phyloP scores from a whole-genome alignment of 2,113 vertebrate species.

The Donacobius atricapilla region DNA sequence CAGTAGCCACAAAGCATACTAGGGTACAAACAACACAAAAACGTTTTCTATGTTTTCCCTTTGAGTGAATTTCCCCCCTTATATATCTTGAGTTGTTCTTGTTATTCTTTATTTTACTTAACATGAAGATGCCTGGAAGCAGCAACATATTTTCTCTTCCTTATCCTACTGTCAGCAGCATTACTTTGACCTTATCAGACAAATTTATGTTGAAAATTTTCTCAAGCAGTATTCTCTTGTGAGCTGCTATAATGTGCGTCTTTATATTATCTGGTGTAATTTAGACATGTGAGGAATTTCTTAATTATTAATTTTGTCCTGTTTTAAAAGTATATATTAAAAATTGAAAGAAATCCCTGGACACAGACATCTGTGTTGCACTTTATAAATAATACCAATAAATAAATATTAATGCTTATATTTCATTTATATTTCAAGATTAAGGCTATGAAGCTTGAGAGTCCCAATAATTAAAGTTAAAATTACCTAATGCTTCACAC shows the following conservation, averaged over 20 bases:
- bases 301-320: constrained; percentile 56
- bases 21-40: background rate
- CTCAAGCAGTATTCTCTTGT: constrained; percentile 45
- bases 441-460: background rate
- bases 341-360: constrained; percentile 34
- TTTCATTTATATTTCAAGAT: constrained; percentile 40
- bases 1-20: background rate
- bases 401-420: constrained; percentile 55
- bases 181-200: constrained; percentile 69
- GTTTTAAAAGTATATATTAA: constrained; percentile 47
- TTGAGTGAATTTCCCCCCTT: background rate
- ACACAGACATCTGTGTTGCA: background rate
- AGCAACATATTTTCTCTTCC: constrained; percentile 51
- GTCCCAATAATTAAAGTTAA: constrained; percentile 30
- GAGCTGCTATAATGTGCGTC: constrained; percentile 28
- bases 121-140: constrained; percentile 45
- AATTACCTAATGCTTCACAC: constrained; percentile 21
- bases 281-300: constrained; percentile 11
- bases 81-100: constrained; percentile 16
- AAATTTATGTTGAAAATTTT: constrained; percentile 63
- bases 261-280: constrained; percentile 41
- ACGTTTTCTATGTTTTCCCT: background rate
- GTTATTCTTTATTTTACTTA: constrained; percentile 61
- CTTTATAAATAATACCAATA: constrained; percentile 61
- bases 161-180: constrained; percentile 53